These are phyloP conservation scores for Sinotaia quadrata DNA, from an alignment of 2,888 invertebrate genomes.

Conservation along the genomic window DNA sequence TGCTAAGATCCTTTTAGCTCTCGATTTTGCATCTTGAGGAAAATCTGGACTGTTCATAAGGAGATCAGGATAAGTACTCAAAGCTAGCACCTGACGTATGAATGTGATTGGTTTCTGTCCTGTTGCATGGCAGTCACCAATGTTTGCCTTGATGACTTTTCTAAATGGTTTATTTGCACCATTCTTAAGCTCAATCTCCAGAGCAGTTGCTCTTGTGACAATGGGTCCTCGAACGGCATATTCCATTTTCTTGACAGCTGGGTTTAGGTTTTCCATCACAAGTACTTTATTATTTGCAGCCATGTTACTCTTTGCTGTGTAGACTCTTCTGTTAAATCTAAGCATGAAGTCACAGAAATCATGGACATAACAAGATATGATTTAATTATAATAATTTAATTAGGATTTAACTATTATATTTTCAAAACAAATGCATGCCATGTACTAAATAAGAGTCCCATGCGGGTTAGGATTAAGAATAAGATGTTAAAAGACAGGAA, in stretches of 20 bases:
- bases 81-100: constrained; percentile 89
- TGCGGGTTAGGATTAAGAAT: no score
- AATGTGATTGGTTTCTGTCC: constrained; percentile 96
- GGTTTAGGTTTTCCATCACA: constrained; percentile 87
- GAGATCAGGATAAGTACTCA: constrained; percentile 80
- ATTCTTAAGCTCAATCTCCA: constrained; percentile 84
- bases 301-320: constrained; percentile 2
- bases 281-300: constrained; percentile 48
- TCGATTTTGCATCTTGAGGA: constrained; percentile 87
- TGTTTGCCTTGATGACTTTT: constrained; percentile 94
- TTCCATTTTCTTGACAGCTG: constrained; percentile 90
- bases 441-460: no score
- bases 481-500: no score
- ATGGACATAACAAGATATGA: no score
- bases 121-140: constrained; percentile 99
- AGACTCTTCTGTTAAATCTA: neutral
- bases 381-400: no score
- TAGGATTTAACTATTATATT: no score
- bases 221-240: constrained; percentile 98
- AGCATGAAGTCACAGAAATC: neutral
- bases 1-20: constrained; percentile 78
- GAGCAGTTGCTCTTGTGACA: constrained; percentile 90
- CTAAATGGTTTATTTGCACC: constrained; percentile 83
- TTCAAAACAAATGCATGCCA: no score
- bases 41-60: constrained; percentile 81